Conservation (phyloP, 2,797 vertebrate species). For the Myoxocephalus aenaeus region DNA sequence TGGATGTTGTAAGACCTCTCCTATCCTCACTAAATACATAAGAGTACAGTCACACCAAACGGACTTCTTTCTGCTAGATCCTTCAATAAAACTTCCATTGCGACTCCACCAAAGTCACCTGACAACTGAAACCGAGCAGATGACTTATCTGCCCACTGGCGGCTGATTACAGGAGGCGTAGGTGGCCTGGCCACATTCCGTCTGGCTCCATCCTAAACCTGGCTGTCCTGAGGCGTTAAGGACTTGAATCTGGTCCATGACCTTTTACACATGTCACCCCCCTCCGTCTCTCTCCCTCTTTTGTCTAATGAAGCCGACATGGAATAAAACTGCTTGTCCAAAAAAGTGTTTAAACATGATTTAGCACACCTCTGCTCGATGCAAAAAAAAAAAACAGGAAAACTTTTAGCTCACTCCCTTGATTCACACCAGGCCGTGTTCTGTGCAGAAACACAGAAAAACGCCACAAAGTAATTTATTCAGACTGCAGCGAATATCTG, state of each 20-base stretch:
- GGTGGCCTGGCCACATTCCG: slow-evolving; percentile 23
- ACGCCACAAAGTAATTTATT: slow-evolving; percentile 12
- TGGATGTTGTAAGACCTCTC: not conserved
- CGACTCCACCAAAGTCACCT: slow-evolving; percentile 9
- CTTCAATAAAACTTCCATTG: not conserved
- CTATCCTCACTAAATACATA: too few species aligned
- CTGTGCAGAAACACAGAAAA: slow-evolving; percentile 26
- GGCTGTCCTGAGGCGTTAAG: slow-evolving; percentile 32
- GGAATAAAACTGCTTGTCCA: slow-evolving; percentile 27
- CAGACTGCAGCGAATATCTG: slow-evolving; percentile 18
- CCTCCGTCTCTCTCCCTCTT: slow-evolving; percentile 22
- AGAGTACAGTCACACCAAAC: not conserved
- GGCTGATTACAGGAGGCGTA: slow-evolving; percentile 32
- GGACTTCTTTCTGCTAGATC: not conserved
- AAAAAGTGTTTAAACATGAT: slow-evolving; percentile 44
- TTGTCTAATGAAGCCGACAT: slow-evolving; percentile 50
- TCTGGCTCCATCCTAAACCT: slow-evolving; percentile 27
- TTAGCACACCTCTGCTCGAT: slow-evolving; percentile 13
- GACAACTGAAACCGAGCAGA: slow-evolving; percentile 3
- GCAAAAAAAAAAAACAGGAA: slow-evolving; percentile 10
- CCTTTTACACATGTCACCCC: slow-evolving; percentile 49
- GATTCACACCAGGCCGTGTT: slow-evolving; percentile 11
- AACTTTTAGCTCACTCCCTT: slow-evolving; percentile 13
- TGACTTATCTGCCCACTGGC: slow-evolving; percentile 38
- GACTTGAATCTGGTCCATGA: slow-evolving; percentile 52